Percentiles rank a stretch among this genome's conserved stretches.
These are phyloP conservation scores for Hepsetus odoe DNA, from an alignment of 2,113 vertebrate genomes.

Conservation along the genomic window DNA sequence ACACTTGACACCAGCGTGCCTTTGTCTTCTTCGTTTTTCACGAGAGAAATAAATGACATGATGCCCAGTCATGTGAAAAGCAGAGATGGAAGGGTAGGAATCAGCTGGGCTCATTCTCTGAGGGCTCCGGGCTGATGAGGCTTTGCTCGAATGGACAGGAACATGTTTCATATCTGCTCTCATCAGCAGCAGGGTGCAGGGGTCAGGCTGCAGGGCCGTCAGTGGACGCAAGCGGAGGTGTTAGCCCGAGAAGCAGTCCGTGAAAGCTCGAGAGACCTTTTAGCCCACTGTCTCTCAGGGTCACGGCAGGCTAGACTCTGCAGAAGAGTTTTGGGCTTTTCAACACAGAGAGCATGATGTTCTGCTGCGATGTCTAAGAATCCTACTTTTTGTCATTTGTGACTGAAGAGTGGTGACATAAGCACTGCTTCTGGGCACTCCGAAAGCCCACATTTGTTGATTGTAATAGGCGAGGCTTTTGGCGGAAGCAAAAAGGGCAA, in stretches of 20 bases:
- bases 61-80: background rate
- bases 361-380: background rate
- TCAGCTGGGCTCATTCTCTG: conserved; percentile 2
- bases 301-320: background rate
- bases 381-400: background rate
- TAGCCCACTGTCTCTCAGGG: background rate
- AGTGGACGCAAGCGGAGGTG: conserved; percentile 5
- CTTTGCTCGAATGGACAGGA: conserved; percentile 9
- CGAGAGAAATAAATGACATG: background rate
- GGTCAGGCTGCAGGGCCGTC: conserved; percentile 6
- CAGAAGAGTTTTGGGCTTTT: background rate
- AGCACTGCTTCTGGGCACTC: conserved; percentile 1
- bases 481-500: conserved; percentile 1
- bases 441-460: conserved; percentile 21
- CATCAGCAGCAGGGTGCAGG: conserved; percentile 11
- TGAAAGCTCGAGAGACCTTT: background rate
- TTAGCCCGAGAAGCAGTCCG: conserved; percentile 16
- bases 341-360: background rate
- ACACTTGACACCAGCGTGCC: background rate
- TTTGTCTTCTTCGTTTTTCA: background rate
- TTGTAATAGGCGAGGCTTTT: conserved; percentile 6
- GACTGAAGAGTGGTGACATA: background rate
- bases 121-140: conserved; percentile 14
- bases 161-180: conserved; percentile 35
- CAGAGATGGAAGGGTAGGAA: background rate